Conservation (phyloP, 1,140 invertebrate species). For the Bombus confusus region DNA sequence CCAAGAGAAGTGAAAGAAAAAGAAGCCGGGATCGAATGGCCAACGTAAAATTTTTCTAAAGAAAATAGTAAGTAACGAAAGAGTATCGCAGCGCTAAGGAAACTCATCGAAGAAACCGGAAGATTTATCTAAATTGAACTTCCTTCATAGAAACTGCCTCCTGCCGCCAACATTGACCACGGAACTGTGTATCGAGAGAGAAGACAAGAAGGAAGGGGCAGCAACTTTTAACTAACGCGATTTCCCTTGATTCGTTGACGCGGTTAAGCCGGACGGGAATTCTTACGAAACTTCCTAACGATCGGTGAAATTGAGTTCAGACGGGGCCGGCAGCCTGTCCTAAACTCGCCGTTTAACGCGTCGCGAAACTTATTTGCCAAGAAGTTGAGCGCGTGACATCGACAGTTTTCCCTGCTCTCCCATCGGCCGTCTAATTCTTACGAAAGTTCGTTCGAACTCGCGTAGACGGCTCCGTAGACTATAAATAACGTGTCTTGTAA, state of each 20-base stretch:
- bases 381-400: slow-evolving; percentile 11
- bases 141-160: background rate
- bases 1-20: background rate
- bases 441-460: background rate
- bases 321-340: background rate
- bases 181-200: background rate
- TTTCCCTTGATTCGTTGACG: slow-evolving; percentile 24
- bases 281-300: slow-evolving; percentile 33
- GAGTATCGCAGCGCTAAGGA: background rate
- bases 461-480: too few relatives aligned
- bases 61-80: background rate
- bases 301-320: slow-evolving; percentile 23
- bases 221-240: slow-evolving; percentile 27
- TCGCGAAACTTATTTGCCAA: slow-evolving; percentile 18
- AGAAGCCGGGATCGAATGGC: background rate
- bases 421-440: background rate
- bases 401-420: background rate
- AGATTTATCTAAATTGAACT: background rate
- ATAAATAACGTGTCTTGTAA: background rate
- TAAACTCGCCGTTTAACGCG: slow-evolving; percentile 21
- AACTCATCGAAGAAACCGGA: background rate
- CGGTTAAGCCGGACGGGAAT: slow-evolving; percentile 25
- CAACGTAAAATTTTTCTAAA: background rate
- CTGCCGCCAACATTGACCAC: background rate
- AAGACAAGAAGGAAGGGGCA: background rate